Base-by-base conservation (phyloP, 2,888 invertebrate species). In the Frankliniella fusca region DNA sequence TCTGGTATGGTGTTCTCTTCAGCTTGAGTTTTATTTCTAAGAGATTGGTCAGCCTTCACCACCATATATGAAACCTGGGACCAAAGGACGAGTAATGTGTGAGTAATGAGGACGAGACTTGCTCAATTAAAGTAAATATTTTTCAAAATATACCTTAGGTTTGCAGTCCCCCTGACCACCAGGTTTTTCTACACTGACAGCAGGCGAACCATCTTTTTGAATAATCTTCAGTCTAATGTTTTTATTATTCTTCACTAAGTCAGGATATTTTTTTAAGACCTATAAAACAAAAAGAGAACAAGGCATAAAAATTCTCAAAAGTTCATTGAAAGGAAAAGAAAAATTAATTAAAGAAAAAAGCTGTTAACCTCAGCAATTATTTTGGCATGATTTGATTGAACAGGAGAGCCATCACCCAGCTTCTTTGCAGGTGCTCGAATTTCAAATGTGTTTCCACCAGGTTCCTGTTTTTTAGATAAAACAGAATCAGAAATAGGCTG, bases 221-320 rank as follows among this genome's bases (percentile, higher is more conserved):
- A 95, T 91, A 84, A 96, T 95, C 89, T 95, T 96, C 23, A 96
- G 88, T 86, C 94, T 93, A 54, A 96, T 95, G 86, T 95, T 96
- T 87, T 95, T 95, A 86, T 94, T 95, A 85, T 94, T 94, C 87
- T 94, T 95, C 0, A 96, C 94, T 83, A 96, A 90, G 87, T 96
- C 94, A 0, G 96, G 96, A 90, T 95, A 96, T 87, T 95, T 96
- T 85, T 95, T 95, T 65, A 96, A 87, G 0, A 96, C 95, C 88
- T 85, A 48, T 23, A 7, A 27, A n/a, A 15, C 15, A 54, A 15
- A 54, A 12, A 20, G 54, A 49, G 38, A n/a, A 61, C 0, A 10
- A 12, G 15, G 8, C n/a, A 18, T 80, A 7, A 38, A 38, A 0
- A 18, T 15, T n/a, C 5, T 80, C 38, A 80, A 23, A 38, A 80